A percentile compares a stretch with the other conserved stretches of the same genome.
Evolutionary conservation across 2,797 vertebrate genomes (phyloP).

Genomic region (Sebastes vulpes): DNA sequence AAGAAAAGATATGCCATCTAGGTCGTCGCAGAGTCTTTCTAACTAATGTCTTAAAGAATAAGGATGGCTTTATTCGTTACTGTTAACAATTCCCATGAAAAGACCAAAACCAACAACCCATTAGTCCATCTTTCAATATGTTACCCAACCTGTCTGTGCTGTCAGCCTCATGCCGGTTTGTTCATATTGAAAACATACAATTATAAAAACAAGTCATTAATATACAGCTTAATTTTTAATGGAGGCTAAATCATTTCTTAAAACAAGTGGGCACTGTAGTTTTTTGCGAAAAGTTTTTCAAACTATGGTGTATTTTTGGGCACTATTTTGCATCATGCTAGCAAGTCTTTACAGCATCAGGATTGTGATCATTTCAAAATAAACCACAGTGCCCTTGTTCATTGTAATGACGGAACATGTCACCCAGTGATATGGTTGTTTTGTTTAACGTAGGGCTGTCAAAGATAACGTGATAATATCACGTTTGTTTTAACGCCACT

Average conservation of each 20-base stretch:
- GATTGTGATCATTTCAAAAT: background rate
- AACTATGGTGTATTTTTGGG: too few relatives aligned
- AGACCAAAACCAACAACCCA: background rate
- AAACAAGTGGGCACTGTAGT: background rate
- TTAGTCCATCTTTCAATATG: background rate
- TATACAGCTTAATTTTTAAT: background rate
- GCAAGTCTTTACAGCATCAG: background rate
- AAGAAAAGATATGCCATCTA: background rate
- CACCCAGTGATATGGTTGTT: background rate
- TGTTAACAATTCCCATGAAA: background rate
- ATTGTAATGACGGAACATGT: background rate
- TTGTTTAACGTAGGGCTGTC: background rate
- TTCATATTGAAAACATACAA: background rate
- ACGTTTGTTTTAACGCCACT: too few relatives aligned
- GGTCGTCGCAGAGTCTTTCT: background rate
- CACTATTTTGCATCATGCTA: background rate
- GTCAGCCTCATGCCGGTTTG: background rate
- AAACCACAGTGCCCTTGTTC: background rate
- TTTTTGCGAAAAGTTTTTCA: background rate
- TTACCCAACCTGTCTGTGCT: background rate
- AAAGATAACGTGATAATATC: too few relatives aligned
- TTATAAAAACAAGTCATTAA: background rate
- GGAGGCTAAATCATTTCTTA: background rate
- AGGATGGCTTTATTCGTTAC: background rate
- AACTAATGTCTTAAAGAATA: background rate